phyloP scores from a whole-genome alignment of 2,888 invertebrate species.

The Pachydiplax longipennis region DNA sequence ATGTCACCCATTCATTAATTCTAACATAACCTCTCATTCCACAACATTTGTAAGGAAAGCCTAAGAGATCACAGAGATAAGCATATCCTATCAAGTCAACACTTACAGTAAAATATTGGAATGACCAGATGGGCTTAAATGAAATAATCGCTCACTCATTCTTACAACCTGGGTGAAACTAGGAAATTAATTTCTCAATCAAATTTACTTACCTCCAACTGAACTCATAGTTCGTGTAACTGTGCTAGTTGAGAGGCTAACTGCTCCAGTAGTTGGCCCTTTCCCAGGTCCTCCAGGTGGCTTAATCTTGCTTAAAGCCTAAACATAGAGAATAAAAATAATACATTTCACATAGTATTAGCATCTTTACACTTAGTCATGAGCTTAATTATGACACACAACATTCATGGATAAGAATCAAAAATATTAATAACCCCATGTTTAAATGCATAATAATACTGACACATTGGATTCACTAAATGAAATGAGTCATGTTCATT shows the following conservation, averaged over 20 bases:
- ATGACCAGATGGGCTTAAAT: background rate
- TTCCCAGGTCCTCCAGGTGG: conserved; percentile 13
- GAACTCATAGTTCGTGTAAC: conserved; percentile 13
- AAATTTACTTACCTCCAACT: conserved; percentile 8
- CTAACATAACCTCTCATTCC: too few relatives aligned
- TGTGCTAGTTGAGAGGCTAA: background rate
- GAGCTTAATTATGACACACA: too few relatives aligned
- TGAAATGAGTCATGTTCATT: too few relatives aligned
- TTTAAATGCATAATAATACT: too few relatives aligned
- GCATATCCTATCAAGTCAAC: too few relatives aligned
- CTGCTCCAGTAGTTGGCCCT: background rate
- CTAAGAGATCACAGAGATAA: too few relatives aligned
- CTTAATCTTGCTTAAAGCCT: conserved; percentile 52
- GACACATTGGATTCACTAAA: too few relatives aligned
- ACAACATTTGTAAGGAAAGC: too few relatives aligned
- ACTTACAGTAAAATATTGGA: background rate
- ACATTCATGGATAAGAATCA: too few relatives aligned
- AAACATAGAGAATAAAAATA: conserved; percentile 41
- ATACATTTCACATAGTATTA: background rate
- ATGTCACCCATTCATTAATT: too few relatives aligned
- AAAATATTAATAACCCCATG: too few relatives aligned
- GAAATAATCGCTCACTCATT: background rate
- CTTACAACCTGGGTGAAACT: background rate
- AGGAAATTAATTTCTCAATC: background rate
- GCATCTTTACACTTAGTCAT: too few relatives aligned